A percentile compares a stretch with the other conserved stretches of the same genome.
These are phyloP conservation scores for Hoplias malabaricus DNA, from an alignment of 2,113 vertebrate species.

Conservation along the genomic window DNA sequence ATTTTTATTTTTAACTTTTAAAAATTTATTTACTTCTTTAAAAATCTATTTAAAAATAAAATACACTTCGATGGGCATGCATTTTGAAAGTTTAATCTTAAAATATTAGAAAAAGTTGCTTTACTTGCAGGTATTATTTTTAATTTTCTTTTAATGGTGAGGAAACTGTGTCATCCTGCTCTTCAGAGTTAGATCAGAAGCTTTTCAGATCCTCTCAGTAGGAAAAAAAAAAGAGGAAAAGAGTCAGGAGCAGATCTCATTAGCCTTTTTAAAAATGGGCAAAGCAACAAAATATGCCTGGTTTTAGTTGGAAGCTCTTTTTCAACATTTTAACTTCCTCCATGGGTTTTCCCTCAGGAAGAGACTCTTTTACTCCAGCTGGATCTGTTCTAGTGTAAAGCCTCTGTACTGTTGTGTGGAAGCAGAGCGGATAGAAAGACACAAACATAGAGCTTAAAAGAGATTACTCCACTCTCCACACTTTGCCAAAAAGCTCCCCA, in stretches of 20 bases:
- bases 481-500: constrained; percentile 17
- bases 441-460: constrained; percentile 21
- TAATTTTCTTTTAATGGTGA: not conserved
- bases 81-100: too few relatives aligned
- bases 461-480: constrained; percentile 15
- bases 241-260: not conserved
- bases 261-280: not conserved
- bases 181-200: not conserved
- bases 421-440: constrained; percentile 14
- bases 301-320: not conserved
- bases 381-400: not conserved
- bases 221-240: too few relatives aligned
- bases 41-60: too few relatives aligned
- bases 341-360: constrained; percentile 16
- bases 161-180: too few relatives aligned
- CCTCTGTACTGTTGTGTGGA: not conserved
- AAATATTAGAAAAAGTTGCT: too few relatives aligned
- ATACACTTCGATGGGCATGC: too few relatives aligned
- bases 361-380: not conserved
- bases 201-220: not conserved
- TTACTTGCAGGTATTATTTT: too few relatives aligned
- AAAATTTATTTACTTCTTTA: too few relatives aligned
- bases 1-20: too few relatives aligned
- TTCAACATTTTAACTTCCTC: not conserved
- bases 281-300: not conserved